Evolutionary conservation across 2,888 invertebrate genomes (phyloP).

Genomic region (Carpatolechia fugitivella): DNA sequence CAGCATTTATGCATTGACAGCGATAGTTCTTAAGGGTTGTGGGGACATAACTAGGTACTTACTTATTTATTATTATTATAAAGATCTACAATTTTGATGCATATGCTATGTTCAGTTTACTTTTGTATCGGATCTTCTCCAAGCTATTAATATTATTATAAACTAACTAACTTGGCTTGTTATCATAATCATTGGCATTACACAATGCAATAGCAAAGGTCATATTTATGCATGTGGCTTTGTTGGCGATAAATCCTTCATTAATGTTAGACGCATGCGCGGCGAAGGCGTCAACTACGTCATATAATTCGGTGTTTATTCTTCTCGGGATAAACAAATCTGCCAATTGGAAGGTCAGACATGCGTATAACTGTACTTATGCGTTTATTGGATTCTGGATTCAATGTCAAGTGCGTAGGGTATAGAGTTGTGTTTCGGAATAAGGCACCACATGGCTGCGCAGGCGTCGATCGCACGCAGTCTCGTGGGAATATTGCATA

Average conservation of each 20-base stretch:
- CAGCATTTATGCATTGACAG: no score
- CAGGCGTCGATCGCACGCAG: constrained; percentile 2
- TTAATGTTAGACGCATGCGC: not conserved
- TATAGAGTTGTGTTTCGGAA: not conserved
- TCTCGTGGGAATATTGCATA: constrained; percentile 4
- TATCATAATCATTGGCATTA: not conserved
- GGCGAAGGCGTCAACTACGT: not conserved
- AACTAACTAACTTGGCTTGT: no score
- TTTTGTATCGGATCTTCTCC: no score
- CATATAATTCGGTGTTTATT: not conserved
- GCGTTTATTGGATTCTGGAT: not conserved
- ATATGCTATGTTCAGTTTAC: no score
- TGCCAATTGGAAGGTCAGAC: not conserved
- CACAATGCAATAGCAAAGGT: not conserved
- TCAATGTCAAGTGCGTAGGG: not conserved
- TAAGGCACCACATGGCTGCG: constrained; percentile 4
- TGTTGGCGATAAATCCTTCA: not conserved
- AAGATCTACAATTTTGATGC: no score
- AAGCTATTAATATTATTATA: no score
- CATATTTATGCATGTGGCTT: constrained; percentile 1
- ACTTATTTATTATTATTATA: no score
- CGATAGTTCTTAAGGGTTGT: no score
- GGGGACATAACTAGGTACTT: no score
- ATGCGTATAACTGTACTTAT: not conserved
- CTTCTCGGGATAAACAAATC: constrained; percentile 1